These are phyloP conservation scores for Chelon labrosus DNA, from an alignment of 2,797 vertebrate species.

Conservation along the genomic window DNA sequence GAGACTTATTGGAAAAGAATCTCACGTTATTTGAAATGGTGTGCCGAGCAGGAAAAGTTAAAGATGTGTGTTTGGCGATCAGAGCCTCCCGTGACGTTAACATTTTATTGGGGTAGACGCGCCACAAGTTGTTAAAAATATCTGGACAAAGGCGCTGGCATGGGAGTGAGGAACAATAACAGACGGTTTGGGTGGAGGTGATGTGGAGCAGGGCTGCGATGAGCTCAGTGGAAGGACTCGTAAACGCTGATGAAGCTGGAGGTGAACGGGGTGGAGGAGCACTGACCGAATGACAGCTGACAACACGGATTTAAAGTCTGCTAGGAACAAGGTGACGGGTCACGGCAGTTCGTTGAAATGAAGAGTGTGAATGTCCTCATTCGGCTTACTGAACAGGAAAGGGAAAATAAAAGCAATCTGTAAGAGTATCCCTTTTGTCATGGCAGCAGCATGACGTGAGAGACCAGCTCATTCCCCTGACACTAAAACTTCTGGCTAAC, in stretches of 20 bases:
- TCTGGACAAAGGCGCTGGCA: not conserved
- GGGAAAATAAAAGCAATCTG: not conserved
- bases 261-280: not conserved
- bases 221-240: not conserved
- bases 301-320: not conserved
- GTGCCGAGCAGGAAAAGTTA: not conserved
- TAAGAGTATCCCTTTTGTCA: not conserved
- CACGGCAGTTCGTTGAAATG: not conserved
- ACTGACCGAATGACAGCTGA: not conserved
- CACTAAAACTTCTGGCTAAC: not conserved
- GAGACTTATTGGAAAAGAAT: slow-evolving; percentile 9
- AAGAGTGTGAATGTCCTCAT: not conserved
- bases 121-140: not conserved
- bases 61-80: not conserved
- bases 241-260: not conserved
- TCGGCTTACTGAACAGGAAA: not conserved
- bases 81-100: not conserved
- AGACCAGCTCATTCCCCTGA: slow-evolving; percentile 3
- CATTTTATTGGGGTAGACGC: not conserved
- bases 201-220: not conserved
- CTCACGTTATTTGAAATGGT: not conserved
- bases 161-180: not conserved
- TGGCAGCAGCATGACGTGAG: slow-evolving; percentile 2
- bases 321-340: not conserved
- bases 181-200: not conserved